Conservation (phyloP, 92 coral and sea anemone genomes). For the Porites lobata region DNA sequence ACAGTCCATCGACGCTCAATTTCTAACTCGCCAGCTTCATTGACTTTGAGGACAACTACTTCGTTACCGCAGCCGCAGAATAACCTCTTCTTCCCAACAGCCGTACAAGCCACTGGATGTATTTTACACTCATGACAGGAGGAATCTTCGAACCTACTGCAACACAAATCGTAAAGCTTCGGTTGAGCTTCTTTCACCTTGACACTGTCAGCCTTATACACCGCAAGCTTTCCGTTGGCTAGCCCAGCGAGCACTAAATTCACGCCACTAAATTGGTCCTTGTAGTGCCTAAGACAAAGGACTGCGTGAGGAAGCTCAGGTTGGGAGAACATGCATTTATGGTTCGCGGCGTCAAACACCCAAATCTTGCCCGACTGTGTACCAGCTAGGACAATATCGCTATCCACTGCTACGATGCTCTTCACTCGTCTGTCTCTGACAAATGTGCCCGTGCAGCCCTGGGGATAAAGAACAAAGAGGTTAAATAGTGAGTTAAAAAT, state of each 20-base stretch:
- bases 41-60: constrained; percentile 74
- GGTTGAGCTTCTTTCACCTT: constrained; percentile 44
- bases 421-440: constrained; percentile 89
- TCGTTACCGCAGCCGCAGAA: constrained; percentile 94
- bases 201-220: constrained; percentile 68
- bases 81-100: constrained; percentile 74
- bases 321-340: constrained; percentile 66
- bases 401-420: constrained; percentile 83
- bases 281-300: constrained; percentile 80
- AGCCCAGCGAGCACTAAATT: constrained; percentile 85
- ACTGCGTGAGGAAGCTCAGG: constrained; percentile 80
- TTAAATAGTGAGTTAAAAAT: no score
- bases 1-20: constrained; percentile 86
- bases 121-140: constrained; percentile 46
- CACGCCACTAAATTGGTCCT: constrained; percentile 23
- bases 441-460: constrained; percentile 97
- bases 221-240: constrained; percentile 88
- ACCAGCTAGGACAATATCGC: constrained; percentile 87
- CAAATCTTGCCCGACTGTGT: constrained; percentile 94
- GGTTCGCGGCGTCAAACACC: constrained; percentile 86
- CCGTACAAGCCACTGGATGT: constrained; percentile 81
- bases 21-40: constrained; percentile 46
- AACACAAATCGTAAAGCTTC: constrained; percentile 33
- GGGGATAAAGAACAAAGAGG: constrained; percentile 6
- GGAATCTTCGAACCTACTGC: constrained; percentile 30